Percentiles rank a stretch among this genome's conserved stretches.
Conservation (phyloP, 2,113 vertebrate species). For the Cottus gobio region DNA sequence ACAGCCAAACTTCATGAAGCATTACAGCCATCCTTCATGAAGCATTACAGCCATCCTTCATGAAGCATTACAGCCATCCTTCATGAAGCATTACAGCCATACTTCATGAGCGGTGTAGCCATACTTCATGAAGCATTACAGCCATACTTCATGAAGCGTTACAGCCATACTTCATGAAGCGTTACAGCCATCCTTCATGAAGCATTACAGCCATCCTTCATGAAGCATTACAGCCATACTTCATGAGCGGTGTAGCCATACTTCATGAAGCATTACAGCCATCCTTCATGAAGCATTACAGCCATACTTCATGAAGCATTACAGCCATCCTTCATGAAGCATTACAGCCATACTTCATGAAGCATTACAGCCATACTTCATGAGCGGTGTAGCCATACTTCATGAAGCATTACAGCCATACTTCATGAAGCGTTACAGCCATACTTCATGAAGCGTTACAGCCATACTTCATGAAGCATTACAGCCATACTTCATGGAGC, state of each 20-base stretch:
- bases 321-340: accelerated
- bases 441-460: not conserved
- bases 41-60: not conserved
- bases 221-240: accelerated
- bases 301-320: not conserved
- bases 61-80: accelerated
- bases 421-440: accelerated
- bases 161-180: not conserved
- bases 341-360: not conserved
- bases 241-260: not conserved
- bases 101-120: not conserved
- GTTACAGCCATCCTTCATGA: accelerated
- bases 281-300: accelerated
- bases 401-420: accelerated
- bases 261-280: accelerated
- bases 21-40: accelerated
- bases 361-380: not conserved
- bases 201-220: not conserved
- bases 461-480: not conserved
- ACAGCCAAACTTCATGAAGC: accelerated
- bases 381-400: not conserved
- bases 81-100: accelerated
- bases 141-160: not conserved
- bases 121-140: not conserved
- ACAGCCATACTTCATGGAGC: not conserved